These are phyloP conservation scores for Epicauta chinensis DNA, from an alignment of 1,140 invertebrate species.

Conservation along the genomic window DNA sequence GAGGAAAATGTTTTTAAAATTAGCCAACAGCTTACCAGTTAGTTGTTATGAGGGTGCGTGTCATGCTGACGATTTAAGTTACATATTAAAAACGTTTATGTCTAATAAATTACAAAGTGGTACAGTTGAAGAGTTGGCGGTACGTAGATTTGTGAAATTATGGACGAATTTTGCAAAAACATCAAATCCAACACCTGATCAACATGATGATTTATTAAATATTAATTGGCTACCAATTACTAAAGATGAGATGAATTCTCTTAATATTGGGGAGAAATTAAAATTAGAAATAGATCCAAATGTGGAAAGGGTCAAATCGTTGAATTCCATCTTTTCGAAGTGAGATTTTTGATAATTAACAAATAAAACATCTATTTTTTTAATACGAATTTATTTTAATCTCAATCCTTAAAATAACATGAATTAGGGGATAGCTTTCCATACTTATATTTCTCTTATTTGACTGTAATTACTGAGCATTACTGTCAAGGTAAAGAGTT, in stretches of 20 bases:
- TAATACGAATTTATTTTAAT: no score
- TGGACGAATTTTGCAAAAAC: slow-evolving; percentile 46
- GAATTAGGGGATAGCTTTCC: no score
- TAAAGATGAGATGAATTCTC: slow-evolving; percentile 21
- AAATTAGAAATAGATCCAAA: slow-evolving; percentile 25
- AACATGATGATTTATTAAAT: slow-evolving; percentile 12
- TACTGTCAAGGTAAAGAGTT: no score
- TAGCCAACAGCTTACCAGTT: slow-evolving; percentile 28
- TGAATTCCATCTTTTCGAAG: slow-evolving; percentile 22
- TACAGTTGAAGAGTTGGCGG: slow-evolving; percentile 29
- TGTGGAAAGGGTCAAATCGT: slow-evolving; percentile 29
- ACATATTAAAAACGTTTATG: slow-evolving; percentile 51
- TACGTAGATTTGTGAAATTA: slow-evolving; percentile 40
- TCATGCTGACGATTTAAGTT: slow-evolving; percentile 59
- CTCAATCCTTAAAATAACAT: no score
- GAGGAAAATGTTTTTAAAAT: slow-evolving; percentile 17
- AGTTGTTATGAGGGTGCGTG: slow-evolving; percentile 48
- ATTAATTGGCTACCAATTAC: slow-evolving; percentile 20
- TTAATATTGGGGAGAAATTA: slow-evolving; percentile 30
- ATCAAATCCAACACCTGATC: slow-evolving; percentile 26
- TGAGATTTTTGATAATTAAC: neutral
- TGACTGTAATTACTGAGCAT: no score
- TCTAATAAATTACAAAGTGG: slow-evolving; percentile 38
- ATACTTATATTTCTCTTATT: no score
- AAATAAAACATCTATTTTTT: no score